These are phyloP conservation scores for Diaperis boleti DNA, from an alignment of 2,888 invertebrate species.

Conservation along the genomic window DNA sequence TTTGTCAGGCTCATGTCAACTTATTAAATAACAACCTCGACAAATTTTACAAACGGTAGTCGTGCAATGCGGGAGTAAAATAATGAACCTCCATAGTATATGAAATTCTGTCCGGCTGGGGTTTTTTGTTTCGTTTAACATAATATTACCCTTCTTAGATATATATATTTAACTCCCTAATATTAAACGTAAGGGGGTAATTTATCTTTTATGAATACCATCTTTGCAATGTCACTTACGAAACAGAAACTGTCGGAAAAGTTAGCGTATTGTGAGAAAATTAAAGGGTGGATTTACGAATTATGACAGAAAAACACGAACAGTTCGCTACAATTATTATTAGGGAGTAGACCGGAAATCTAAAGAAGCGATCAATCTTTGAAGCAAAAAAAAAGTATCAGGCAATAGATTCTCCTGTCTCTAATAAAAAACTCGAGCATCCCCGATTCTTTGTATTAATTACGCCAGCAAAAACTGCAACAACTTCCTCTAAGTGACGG, in stretches of 20 bases:
- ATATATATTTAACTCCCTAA: too few relatives aligned
- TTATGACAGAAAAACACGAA: constrained; percentile 2
- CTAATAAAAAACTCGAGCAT: constrained; percentile 4
- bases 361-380: constrained; percentile 11
- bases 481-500: not conserved
- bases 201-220: too few relatives aligned
- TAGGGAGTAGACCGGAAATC: constrained; percentile 7
- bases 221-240: constrained; percentile 4
- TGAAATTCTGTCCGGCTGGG: too few relatives aligned
- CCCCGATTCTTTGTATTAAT: constrained; percentile 13
- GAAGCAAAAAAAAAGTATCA: constrained; percentile 2
- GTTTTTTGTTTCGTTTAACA: too few relatives aligned
- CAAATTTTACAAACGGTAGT: too few relatives aligned
- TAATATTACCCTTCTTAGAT: too few relatives aligned
- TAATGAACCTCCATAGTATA: too few relatives aligned
- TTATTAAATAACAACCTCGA: too few relatives aligned
- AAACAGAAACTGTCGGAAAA: constrained; percentile 7
- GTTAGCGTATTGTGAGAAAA: constrained; percentile 15
- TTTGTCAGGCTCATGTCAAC: too few relatives aligned
- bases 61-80: too few relatives aligned
- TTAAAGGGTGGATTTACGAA: constrained; percentile 12
- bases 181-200: too few relatives aligned
- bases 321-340: constrained; percentile 11
- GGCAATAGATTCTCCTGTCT: constrained; percentile 1
- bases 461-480: not conserved